Percentiles rank a stretch among this genome's conserved stretches.
Evolutionary conservation across 2,888 invertebrate species (phyloP).

Genomic region (Mesoligia furuncula): DNA sequence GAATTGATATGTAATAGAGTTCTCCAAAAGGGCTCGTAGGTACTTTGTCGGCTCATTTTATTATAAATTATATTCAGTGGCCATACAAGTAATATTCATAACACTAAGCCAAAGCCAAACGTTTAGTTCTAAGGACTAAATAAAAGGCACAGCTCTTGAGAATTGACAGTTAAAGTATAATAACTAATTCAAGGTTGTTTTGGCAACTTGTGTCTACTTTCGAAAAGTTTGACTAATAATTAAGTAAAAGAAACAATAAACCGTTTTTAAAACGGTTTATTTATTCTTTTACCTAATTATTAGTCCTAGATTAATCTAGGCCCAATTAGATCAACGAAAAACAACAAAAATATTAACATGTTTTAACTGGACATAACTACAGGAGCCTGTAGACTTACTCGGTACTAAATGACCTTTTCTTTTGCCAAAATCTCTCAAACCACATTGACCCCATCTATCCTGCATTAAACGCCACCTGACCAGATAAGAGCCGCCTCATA

Average conservation of each 20-base stretch:
- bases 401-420: slow-evolving; percentile 16
- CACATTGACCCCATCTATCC: slow-evolving; percentile 25
- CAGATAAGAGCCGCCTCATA: slow-evolving; percentile 45
- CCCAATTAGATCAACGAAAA: not conserved
- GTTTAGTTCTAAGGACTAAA: not conserved
- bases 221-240: not conserved
- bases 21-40: slow-evolving; percentile 7
- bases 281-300: too few species aligned
- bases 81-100: not conserved
- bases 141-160: not conserved
- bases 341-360: not conserved
- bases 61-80: not conserved
- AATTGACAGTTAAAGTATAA: not conserved
- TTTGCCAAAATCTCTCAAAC: slow-evolving; percentile 19
- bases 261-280: too few species aligned
- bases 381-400: not conserved
- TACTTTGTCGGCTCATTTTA: slow-evolving; percentile 7
- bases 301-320: too few species aligned
- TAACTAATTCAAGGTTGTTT: not conserved
- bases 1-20: slow-evolving; percentile 15
- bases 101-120: not conserved
- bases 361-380: not conserved
- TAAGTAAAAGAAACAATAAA: not conserved
- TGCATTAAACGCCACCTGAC: slow-evolving; percentile 33
- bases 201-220: not conserved